These are phyloP conservation scores for Himantopus leucocephalus DNA, from an alignment of 2,113 vertebrate genomes.

Conservation along the genomic window DNA sequence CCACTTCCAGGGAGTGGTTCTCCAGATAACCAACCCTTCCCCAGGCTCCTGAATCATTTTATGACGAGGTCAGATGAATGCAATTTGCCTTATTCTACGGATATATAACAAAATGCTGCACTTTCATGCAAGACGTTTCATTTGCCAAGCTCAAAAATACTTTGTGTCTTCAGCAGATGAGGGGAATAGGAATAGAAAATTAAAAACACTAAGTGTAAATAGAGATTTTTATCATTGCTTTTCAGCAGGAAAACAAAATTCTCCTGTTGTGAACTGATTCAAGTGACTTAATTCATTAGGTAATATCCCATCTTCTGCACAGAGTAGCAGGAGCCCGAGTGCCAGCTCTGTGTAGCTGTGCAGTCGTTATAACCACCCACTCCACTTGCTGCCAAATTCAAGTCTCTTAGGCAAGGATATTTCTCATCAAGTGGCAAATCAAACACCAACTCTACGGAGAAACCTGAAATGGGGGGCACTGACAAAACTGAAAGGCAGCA, in stretches of 20 bases:
- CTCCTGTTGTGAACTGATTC: not conserved
- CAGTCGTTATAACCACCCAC: not conserved
- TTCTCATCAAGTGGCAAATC: not conserved
- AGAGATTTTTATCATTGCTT: not conserved
- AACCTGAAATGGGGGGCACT: not conserved
- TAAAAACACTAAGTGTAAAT: not conserved
- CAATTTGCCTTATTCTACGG: not conserved
- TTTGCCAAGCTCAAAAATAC: not conserved
- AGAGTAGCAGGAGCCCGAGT: not conserved
- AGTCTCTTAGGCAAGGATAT: not conserved
- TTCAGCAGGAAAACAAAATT: not conserved
- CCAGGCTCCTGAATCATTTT: not conserved
- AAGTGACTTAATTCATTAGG: not conserved
- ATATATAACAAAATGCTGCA: not conserved
- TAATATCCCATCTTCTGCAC: not conserved
- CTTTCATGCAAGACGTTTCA: not conserved
- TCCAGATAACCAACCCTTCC: not conserved
- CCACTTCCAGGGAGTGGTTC: accelerated
- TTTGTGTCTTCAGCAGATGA: not conserved
- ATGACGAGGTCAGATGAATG: not conserved
- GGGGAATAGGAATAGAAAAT: not conserved
- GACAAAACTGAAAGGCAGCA: not conserved
- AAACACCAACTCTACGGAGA: not conserved
- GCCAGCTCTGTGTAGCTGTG: not conserved
- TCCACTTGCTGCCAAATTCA: not conserved